Percentiles rank a stretch among this genome's conserved stretches.
Conservation (phyloP, 2,888 invertebrate species). For the Dryococelus australis region DNA sequence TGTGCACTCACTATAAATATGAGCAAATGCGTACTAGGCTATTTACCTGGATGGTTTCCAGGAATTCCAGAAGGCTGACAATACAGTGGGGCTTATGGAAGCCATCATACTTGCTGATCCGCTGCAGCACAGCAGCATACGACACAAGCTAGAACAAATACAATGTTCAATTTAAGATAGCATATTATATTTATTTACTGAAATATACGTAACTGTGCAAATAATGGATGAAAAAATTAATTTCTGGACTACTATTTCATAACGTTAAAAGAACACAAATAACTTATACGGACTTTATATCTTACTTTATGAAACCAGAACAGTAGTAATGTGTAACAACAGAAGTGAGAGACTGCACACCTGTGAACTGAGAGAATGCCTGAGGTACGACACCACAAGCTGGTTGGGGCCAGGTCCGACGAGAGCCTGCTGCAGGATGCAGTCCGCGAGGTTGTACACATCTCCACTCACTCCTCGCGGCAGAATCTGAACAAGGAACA, state of each 20-base stretch:
- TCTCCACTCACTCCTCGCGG: slow-evolving; percentile 93
- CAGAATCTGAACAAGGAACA: slow-evolving; percentile 62
- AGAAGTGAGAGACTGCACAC: slow-evolving; percentile 53
- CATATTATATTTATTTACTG: too few species aligned
- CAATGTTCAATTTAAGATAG: background rate
- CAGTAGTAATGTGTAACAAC: too few species aligned
- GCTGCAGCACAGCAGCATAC: slow-evolving; percentile 86
- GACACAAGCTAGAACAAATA: slow-evolving; percentile 72
- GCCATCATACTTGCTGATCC: slow-evolving; percentile 88
- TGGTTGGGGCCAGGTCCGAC: slow-evolving; percentile 93
- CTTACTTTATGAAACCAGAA: too few species aligned
- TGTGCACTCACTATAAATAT: too few species aligned
- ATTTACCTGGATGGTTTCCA: slow-evolving; percentile 70
- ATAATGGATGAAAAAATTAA: too few species aligned
- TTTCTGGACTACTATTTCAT: too few species aligned
- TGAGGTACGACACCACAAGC: slow-evolving; percentile 88
- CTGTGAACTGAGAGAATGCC: slow-evolving; percentile 90
- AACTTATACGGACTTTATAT: too few species aligned
- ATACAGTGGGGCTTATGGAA: slow-evolving; percentile 89
- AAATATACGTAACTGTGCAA: too few species aligned
- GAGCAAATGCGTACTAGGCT: background rate
- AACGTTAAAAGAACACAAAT: too few species aligned
- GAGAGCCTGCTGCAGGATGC: slow-evolving; percentile 91
- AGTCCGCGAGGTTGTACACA: slow-evolving; percentile 91
- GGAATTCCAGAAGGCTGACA: slow-evolving; percentile 82